These are phyloP conservation scores for Argyresthia albistria DNA, from an alignment of 2,888 invertebrate genomes.

Conservation along the genomic window DNA sequence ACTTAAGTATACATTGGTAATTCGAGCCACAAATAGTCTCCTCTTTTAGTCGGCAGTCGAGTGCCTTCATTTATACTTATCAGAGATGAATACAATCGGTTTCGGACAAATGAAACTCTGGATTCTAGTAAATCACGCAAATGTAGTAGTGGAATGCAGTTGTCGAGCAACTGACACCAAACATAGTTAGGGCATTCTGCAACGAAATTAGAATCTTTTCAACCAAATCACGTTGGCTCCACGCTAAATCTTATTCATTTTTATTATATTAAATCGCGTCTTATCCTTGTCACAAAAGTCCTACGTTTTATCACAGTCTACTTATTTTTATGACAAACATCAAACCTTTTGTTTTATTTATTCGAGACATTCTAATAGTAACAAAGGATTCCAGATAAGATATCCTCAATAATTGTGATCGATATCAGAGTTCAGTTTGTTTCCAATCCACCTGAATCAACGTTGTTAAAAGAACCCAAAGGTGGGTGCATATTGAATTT, in stretches of 20 bases:
- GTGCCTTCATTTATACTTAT: conserved; percentile 6
- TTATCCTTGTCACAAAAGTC: neutral
- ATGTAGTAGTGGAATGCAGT: conserved; percentile 54
- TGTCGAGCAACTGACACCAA: conserved; percentile 42
- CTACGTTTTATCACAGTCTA: neutral
- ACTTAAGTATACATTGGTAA: conserved; percentile 7
- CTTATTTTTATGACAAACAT: neutral
- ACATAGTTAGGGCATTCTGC: neutral
- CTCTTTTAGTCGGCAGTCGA: neutral
- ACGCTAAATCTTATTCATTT: conserved; percentile 14
- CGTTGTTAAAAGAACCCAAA: conserved; percentile 56
- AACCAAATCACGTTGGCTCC: conserved; percentile 30
- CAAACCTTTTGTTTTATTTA: neutral
- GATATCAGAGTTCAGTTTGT: too few relatives aligned
- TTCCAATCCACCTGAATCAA: conserved; percentile 12
- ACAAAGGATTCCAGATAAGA: too few relatives aligned
- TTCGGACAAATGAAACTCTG: conserved; percentile 67
- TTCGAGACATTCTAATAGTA: neutral
- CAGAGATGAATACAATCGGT: conserved; percentile 19
- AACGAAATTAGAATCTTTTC: conserved; percentile 7
- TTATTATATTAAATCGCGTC: neutral
- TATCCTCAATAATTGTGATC: too few relatives aligned
- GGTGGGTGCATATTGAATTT: conserved; percentile 72
- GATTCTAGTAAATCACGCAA: conserved; percentile 43
- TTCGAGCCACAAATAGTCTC: neutral